Base-by-base conservation (phyloP, 2,113 vertebrate species). In the Anguilla rostrata region DNA sequence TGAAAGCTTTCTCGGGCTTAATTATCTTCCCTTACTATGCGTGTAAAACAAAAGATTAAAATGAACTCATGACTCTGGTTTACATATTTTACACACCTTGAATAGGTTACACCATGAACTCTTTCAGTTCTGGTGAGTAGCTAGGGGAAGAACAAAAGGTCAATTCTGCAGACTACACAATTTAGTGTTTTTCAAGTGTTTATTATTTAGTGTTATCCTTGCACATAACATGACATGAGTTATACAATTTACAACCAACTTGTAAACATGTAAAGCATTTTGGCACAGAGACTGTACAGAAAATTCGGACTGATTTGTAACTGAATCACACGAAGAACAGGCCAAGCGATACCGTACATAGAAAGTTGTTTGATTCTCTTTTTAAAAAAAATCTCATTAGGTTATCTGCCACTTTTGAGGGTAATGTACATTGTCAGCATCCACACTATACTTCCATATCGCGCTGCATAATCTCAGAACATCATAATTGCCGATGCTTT, bases 281-380 rank as follows among this genome's bases (percentile, higher is more conserved):
- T 14, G 49, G 12, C 49, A 53, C 49, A 53, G 49, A 53, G 49
- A 53, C 49, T 53, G 49, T 53, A 53, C 49, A 6, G 43, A 66
- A 26, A 66, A 66, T 22, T 26, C 26, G 3, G 22, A 66, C 5
- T 66, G 60, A 22, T 66, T 66, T 53, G 49, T 66, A 22, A 66
- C 26, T 5, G 3, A 66, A 66, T 22, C 60, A 66, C 87, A 88
- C 89, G 89, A 91, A 92, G 91, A 90, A 91, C 90, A 92, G 91
- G 89, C 88, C 93, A 87, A 26, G 90, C 90, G 90, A 92, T 92
- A 91, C 89, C 92, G 92, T 92, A 94, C 91, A 88, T 56, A 87
- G 71, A 60, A 89, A 89, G 49, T 53, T 53, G 49, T 53, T 53
- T 4, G 43, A 46, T 46, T 46, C 43, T 8, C 8, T 14, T 53